Evolutionary conservation across 2,113 vertebrate species (phyloP), one percentile per base, ranked within the genome.

Genomic region (Hippopotamus amphibius): DNA sequence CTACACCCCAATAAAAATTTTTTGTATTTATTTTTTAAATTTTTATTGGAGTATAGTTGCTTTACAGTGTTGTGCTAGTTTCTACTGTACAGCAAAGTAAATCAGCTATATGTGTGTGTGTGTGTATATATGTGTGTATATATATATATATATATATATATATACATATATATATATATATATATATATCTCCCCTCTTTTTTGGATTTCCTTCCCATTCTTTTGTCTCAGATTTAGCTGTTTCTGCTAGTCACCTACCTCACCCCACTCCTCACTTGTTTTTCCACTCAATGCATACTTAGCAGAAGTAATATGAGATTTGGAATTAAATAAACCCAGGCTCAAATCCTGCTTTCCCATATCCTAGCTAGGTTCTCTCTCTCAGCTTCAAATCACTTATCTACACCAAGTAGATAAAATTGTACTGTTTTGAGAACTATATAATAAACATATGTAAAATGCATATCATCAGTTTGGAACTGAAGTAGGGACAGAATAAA

Each of bases 301-400:
- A 37, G 22, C 66, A 33, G n/a, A 88, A 84, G 74, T 48, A 95
- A 66, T 15, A 43, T 57, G 7, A n/a, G 12, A 48, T 74, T 85
- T 92, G 14, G 26, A 88, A 95, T 76, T 92, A 88, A 91, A 90
- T 68, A 82, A 94, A 93, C 30, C 21, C 82, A 86, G 41, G 24
- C 57, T 87, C n/a, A 77, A 84, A 92, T 87, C 59, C 63, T 61
- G 24, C n/a, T 80, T 95, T 93, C 59, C 68, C 94, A 55, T 28
- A 79, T 77, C 79, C 63, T 76, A 66, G 13, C 48, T 81, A 4
- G 26, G 5, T 48, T 76, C 83, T 12, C 30, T 90, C 11, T 61
- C 33, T 72, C 30, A 81, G 50, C 6, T 59, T 59, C 41, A 90
- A 86, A 28, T 14, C 61, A 66, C 24, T 83, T 17, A 48, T 93